Conservation (phyloP, 2,113 vertebrate genomes). For the Erythrocercus mccallii region DNA sequence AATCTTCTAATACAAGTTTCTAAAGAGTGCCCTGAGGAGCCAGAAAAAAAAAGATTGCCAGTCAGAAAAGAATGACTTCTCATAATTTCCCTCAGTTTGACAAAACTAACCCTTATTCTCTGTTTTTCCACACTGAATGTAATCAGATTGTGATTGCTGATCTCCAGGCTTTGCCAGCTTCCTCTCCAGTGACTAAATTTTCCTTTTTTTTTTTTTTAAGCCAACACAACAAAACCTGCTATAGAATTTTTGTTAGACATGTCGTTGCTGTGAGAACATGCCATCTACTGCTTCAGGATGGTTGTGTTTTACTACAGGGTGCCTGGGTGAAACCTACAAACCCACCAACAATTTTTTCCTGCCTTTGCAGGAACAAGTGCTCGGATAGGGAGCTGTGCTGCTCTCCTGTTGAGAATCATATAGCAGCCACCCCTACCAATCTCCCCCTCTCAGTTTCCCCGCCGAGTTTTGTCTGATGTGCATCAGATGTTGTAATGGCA, state of each 20-base stretch:
- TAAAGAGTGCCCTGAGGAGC: background rate
- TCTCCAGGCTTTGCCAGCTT: background rate
- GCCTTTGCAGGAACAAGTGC: background rate
- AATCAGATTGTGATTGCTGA: background rate
- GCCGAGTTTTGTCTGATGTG: background rate
- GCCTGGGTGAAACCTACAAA: background rate
- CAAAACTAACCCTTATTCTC: background rate
- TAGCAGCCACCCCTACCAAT: background rate
- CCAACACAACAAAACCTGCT: background rate
- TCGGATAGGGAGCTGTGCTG: background rate
- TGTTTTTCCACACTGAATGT: background rate
- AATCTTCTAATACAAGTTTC: background rate
- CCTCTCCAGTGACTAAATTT: background rate
- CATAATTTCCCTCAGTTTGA: background rate
- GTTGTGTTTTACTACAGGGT: background rate
- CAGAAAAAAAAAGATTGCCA: background rate
- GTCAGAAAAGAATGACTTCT: background rate
- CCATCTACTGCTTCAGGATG: background rate
- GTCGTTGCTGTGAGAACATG: background rate
- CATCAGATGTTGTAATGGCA: background rate
- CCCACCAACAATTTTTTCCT: background rate
- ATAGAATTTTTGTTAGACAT: background rate
- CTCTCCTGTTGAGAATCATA: accelerated
- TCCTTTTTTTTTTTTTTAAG: background rate
- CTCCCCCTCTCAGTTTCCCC: background rate